Evolutionary conservation across 1,140 invertebrate species (phyloP), one percentile per base, ranked within the genome.

Genomic region (Spodoptera frugiperda): DNA sequence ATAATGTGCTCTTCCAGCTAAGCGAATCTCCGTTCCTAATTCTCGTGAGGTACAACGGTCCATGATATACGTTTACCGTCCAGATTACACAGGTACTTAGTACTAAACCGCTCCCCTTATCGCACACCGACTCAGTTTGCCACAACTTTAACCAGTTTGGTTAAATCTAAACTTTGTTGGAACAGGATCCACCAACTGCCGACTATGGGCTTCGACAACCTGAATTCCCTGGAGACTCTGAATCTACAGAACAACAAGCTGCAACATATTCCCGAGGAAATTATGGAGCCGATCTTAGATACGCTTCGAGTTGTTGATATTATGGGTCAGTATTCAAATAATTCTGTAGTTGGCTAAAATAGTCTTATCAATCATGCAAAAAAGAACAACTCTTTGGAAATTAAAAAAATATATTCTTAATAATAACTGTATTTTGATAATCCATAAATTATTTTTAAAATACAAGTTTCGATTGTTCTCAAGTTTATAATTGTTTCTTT

Each of bases 171-270:
- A 71, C 49, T 44, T 71, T 73, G 39, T 73, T 59, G 54, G 11
- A 95, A 77, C 91, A 98, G 98, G 92, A 97, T 98, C 72, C 97
- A 97, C 87, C 94, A 95, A 0, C 93, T 98, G 76, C 97, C 97
- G 3, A 95, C 96, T 8, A 95, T 97, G 93, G 96, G 97, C 10
- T 98, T 98, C 81, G 97, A 97, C 78, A 97, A 97, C 85, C 94
- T 99, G 25, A 98, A 98, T 89, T 98, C 97, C 0, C 90, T 99
- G 89, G 97, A 98, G 93, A 97, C 97, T 10, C 90, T 99, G 4
- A 98, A 97, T 88, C 93, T 99, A 44, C 97, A 98, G 86, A 98
- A 98, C 88, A 98, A 98, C 91, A 97, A 98, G 87, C 88, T 99
- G 61, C 95, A 95, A 48, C 96, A 97, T 78, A 96, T 98, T 72